A percentile compares a stretch with the other conserved stretches of the same genome.
Conservation (phyloP, 1,140 invertebrate species). For the Ceratina japonica region DNA sequence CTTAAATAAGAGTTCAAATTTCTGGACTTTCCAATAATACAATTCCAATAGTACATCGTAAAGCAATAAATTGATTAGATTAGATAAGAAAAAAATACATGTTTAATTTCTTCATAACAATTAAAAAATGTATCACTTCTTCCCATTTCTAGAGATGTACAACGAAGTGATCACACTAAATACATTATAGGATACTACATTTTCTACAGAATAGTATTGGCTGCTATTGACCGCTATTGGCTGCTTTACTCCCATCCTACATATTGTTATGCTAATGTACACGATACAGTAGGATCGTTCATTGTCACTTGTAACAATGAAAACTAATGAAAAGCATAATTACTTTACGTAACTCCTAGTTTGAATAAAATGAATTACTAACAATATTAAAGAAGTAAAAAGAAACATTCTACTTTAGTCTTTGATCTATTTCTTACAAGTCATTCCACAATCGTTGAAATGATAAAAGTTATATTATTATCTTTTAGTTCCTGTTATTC, state of each 20-base stretch:
- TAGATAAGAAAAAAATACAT: background rate
- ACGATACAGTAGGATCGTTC: background rate
- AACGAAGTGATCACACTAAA: background rate
- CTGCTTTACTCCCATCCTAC: background rate
- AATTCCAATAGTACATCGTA: background rate
- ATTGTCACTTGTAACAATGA: too few species aligned
- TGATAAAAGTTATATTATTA: background rate
- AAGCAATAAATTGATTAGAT: background rate
- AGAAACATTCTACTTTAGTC: background rate
- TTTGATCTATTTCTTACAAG: background rate
- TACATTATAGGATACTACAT: background rate
- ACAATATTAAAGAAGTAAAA: background rate
- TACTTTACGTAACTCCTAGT: conserved; percentile 50
- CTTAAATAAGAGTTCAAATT: background rate
- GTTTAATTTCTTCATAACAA: background rate
- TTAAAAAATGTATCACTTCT: conserved; percentile 5
- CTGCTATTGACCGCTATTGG: background rate
- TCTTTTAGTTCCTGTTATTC: background rate
- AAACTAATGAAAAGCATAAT: conserved; percentile 36
- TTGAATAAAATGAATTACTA: background rate
- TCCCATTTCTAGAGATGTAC: background rate
- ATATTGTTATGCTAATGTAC: conserved; percentile 15
- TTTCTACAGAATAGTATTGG: background rate
- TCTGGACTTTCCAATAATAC: background rate
- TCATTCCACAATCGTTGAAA: background rate